Base-by-base conservation (phyloP, 2,113 vertebrate genomes). In the Halcyon senegalensis region DNA sequence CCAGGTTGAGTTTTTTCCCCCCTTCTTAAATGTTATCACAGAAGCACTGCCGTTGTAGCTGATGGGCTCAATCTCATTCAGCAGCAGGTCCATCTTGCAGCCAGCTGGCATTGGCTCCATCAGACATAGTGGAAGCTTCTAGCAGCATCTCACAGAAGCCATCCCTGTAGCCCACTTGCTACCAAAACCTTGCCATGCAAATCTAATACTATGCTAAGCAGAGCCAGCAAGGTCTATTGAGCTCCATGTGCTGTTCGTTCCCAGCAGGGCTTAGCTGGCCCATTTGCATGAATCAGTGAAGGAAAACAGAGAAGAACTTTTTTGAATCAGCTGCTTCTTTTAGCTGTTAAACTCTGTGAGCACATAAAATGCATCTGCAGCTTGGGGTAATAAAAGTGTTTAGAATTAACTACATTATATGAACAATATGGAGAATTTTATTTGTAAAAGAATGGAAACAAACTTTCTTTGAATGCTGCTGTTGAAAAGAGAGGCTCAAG, bases 391-490 rank as follows among this genome's bases (percentile, higher is more conserved):
- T 87, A 76, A 80, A 96, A 92, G 8, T 28, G 10, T 24, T 89
- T 37, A 76, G 64, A 81, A 84, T 56, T 78, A 84, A 30, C 41
- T 73, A 25, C 39, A 58, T 48, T 85, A 39, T 55, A 70, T 50
- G 55, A 66, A 12, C 2, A 90, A 67, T 82, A 74, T 7, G 37
- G 28, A 88, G 31, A 90, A 83, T 73, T 83, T 69, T 66, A 67
- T 88, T 85, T 77, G 19, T 80, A 63, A 74, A 84, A 85, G 28
- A 87, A 79, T 28, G 33, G 44, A 91, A 59, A 69, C 13, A 73
- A 91, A 82, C 79, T 83, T 93, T 79, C 63, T 85, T 82, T 85
- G 75, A 96, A 69, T n/a, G 20, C 51, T 88, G 63, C 10, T 59
- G 30, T n/a, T 84, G n/a, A 60, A 69, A 25, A 75, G 16, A 85